Evolutionary conservation across 2,888 invertebrate genomes (phyloP), one percentile per base, ranked within the genome.

Genomic region (Dryadula phaetusa): DNA sequence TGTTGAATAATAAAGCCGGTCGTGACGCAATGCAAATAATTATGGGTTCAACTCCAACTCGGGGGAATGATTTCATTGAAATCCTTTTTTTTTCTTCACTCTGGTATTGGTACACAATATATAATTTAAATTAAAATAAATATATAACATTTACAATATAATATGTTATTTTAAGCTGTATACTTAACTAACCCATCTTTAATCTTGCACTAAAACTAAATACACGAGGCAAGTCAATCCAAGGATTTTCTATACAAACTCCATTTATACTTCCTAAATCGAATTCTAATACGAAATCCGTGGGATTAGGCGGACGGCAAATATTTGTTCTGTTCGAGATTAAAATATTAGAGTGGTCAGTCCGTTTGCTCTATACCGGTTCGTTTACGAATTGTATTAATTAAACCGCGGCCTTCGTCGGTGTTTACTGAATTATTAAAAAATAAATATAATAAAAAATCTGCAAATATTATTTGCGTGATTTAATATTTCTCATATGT

Each of bases 311-410:
- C 73, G 76, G 73, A 56, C 66, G 56, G 65, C 77, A 79, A 85
- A 87, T 84, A 85, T 88, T 86, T 82, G 80, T 80, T 75, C 75
- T 78, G 76, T 76, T 72, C 71, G 76, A 75, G 86, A 82, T 88
- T 88, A 86, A 79, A 80, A 83, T 83, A 87, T 87, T 82, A 83
- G 74, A 80, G 75, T 82, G 87, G 87, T 79, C 87, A 83, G 76
- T 76, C 76, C 79, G 77, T 77, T 75, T 77, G 72, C 76, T 77
- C 76, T 76, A 76, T 70, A 74, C 71, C 72, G 72, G 37, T 49
- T 67, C 72, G 71, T 71, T 77, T 76, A 75, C 70, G 64, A 67
- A 73, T 75, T 69, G 73, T 74, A 53, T 69, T 69, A 60, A 54
- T 60, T 44, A 60, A 44, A 18, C 58, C 58, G 44, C 40, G 53